Conservation (phyloP, 1,140 invertebrate genomes). For the Ceratina japonica region DNA sequence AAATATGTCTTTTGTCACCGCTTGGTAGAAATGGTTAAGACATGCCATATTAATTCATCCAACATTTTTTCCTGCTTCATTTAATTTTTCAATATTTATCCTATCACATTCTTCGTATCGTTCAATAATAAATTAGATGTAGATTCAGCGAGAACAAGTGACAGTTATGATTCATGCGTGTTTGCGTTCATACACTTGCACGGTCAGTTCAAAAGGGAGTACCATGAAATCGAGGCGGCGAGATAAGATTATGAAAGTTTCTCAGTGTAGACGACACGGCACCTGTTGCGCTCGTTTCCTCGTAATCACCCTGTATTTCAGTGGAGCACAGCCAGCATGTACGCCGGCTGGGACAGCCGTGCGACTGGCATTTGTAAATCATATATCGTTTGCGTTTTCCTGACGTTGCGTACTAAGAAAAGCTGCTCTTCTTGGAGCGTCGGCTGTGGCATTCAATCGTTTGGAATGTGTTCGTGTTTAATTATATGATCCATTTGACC, state of each 20-base stretch:
- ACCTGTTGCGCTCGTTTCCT: constrained; percentile 56
- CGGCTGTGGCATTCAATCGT: constrained; percentile 40
- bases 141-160: no score
- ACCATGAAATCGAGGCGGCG: background rate
- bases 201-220: background rate
- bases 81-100: no score
- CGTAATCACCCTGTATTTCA: constrained; percentile 59
- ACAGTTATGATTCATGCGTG: no score
- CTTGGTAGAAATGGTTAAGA: no score
- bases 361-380: constrained; percentile 48
- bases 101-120: no score
- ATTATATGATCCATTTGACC: background rate
- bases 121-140: no score
- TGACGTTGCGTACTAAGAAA: constrained; percentile 63
- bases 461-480: background rate
- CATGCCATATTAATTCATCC: no score
- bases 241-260: constrained; percentile 44
- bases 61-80: no score
- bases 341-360: constrained; percentile 28
- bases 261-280: constrained; percentile 30
- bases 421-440: constrained; percentile 29
- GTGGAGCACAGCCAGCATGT: constrained; percentile 27
- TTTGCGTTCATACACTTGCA: no score
- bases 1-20: no score
- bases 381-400: constrained; percentile 54